These are phyloP conservation scores for Mastomys natalensis DNA, from an alignment of 2,113 vertebrate genomes.

Conservation along the genomic window DNA sequence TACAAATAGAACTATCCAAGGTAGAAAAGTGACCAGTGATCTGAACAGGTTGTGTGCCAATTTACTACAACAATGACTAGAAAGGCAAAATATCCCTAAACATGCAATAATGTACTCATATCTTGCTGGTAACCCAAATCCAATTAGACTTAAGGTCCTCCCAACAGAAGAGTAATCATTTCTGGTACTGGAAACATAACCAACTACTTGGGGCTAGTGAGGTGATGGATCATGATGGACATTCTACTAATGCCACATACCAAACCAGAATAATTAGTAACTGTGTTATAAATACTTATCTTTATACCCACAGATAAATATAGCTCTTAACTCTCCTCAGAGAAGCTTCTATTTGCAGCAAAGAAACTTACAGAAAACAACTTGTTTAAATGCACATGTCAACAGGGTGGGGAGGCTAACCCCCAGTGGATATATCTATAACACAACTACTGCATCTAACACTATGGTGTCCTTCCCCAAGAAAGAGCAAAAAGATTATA, in stretches of 20 bases:
- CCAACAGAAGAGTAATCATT: not conserved
- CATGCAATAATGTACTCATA: not conserved
- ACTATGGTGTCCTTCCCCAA: not conserved
- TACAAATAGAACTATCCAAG: not conserved
- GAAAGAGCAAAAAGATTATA: not conserved
- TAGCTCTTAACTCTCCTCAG: not conserved
- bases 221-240: not conserved
- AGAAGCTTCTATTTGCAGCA: not conserved
- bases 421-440: not conserved
- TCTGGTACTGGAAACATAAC: not conserved
- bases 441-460: not conserved
- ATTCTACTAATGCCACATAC: not conserved
- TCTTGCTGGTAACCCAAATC: not conserved
- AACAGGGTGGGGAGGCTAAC: not conserved
- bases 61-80: not conserved
- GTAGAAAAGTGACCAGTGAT: not conserved
- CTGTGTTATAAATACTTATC: not conserved
- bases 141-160: not conserved
- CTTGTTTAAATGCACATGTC: not conserved
- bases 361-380: not conserved
- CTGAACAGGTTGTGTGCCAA: not conserved
- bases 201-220: not conserved
- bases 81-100: not conserved
- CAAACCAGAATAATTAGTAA: not conserved
- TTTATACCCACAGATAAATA: too few species aligned